phyloP scores from a whole-genome alignment of 2,797 vertebrate species.

The Microctenopoma steveboyesi region DNA sequence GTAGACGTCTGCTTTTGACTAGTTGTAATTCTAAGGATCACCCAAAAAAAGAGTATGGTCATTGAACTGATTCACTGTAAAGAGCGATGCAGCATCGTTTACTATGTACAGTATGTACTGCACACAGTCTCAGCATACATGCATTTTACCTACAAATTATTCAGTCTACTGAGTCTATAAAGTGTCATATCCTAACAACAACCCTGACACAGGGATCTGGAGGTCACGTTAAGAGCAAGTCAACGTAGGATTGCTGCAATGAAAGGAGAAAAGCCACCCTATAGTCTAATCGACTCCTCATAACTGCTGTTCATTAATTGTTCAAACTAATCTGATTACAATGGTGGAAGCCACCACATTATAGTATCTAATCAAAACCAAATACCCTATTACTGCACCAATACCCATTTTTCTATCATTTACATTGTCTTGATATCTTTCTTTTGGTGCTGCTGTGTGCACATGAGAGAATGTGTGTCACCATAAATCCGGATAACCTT shows the following conservation, averaged over 20 bases:
- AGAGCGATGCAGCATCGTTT: background rate
- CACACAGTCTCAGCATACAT: background rate
- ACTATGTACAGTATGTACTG: background rate
- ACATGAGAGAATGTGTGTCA: constrained; percentile 12
- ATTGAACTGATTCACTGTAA: background rate
- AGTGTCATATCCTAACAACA: constrained; percentile 22
- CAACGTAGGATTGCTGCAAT: background rate
- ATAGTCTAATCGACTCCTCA: constrained; percentile 38
- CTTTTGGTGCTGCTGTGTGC: constrained; percentile 8
- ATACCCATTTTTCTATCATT: constrained; percentile 28
- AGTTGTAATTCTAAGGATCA: constrained; percentile 40
- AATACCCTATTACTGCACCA: constrained; percentile 16
- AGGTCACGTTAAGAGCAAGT: constrained; percentile 35
- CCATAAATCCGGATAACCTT: constrained; percentile 68
- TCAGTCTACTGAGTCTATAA: background rate
- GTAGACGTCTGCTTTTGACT: constrained; percentile 28
- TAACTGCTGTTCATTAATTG: constrained; percentile 30
- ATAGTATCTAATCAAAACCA: constrained; percentile 38
- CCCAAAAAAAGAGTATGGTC: constrained; percentile 4
- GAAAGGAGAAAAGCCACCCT: constrained; percentile 11
- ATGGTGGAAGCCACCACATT: background rate
- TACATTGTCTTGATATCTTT: constrained; percentile 24
- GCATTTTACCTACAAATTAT: constrained; percentile 21
- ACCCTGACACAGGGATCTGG: background rate
- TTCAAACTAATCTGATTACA: constrained; percentile 45